These are phyloP conservation scores for Hylaeus anthracinus DNA, from an alignment of 1,140 invertebrate genomes.

Conservation along the genomic window DNA sequence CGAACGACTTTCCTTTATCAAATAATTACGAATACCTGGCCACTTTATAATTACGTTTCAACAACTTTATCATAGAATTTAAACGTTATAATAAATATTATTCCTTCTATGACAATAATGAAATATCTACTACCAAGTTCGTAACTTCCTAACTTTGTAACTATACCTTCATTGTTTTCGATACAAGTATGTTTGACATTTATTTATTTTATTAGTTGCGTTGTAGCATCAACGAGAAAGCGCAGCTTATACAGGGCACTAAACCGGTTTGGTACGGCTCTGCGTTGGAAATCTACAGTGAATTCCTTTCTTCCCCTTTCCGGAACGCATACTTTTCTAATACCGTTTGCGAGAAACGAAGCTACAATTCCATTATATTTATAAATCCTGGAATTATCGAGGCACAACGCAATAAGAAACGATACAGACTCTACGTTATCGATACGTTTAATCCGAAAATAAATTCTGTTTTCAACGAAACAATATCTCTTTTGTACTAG, in stretches of 20 bases:
- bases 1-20: neutral
- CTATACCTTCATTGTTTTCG: neutral
- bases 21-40: neutral
- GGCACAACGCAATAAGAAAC: neutral
- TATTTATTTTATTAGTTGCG: neutral
- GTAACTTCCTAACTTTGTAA: too few relatives aligned
- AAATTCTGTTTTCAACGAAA: neutral
- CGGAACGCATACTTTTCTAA: constrained; percentile 40
- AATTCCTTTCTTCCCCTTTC: constrained; percentile 58
- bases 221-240: neutral
- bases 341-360: neutral
- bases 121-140: too few relatives aligned
- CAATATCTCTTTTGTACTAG: neutral
- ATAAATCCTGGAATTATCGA: neutral
- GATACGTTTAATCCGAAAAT: neutral
- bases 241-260: constrained; percentile 3
- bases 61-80: too few relatives aligned
- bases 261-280: constrained; percentile 20
- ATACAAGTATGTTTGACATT: neutral
- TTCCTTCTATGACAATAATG: too few relatives aligned
- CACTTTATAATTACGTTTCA: neutral
- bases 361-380: neutral
- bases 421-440: neutral
- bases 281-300: constrained; percentile 6
- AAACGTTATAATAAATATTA: neutral